A percentile compares a stretch with the other conserved stretches of the same genome.
These are phyloP conservation scores for Mimachlamys varia DNA, from an alignment of 2,888 invertebrate genomes.

Conservation along the genomic window DNA sequence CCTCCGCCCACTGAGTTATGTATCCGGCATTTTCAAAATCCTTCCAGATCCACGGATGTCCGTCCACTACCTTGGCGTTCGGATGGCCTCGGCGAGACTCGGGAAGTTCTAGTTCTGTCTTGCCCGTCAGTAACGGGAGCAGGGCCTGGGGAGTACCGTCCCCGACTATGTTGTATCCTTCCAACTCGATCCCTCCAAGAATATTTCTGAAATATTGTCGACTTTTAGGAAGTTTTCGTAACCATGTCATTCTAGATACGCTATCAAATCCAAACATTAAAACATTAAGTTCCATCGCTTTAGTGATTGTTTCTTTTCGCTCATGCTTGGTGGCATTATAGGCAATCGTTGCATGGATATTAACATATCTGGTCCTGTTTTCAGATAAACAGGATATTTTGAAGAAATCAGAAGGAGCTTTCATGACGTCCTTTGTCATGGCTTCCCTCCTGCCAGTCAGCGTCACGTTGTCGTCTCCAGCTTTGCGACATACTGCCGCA, in stretches of 20 bases:
- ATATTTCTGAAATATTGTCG: constrained; percentile 71
- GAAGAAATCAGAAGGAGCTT: constrained; percentile 71
- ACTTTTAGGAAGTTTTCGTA: constrained; percentile 76
- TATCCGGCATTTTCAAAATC: constrained; percentile 85
- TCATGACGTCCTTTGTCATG: constrained; percentile 29
- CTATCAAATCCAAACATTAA: constrained; percentile 95
- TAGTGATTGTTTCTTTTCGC: background rate
- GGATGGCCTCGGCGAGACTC: constrained; percentile 89
- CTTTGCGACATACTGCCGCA: constrained; percentile 79
- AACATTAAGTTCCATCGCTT: constrained; percentile 84
- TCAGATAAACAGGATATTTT: constrained; percentile 72
- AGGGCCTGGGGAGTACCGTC: constrained; percentile 85
- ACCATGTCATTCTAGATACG: constrained; percentile 88
- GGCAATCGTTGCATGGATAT: constrained; percentile 85
- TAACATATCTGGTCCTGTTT: constrained; percentile 85
- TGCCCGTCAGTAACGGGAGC: constrained; percentile 93
- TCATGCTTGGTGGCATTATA: constrained; percentile 51
- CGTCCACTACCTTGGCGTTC: constrained; percentile 87
- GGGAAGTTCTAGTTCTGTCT: constrained; percentile 91
- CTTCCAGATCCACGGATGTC: constrained; percentile 92
- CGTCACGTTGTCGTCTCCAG: constrained; percentile 68
- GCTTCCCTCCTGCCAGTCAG: constrained; percentile 58
- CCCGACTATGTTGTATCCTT: constrained; percentile 84
- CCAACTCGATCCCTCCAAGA: constrained; percentile 84
- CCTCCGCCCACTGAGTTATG: constrained; percentile 92